These are phyloP conservation scores for Drosophila funebris DNA, from an alignment of 1,140 invertebrate species.

Conservation along the genomic window DNA sequence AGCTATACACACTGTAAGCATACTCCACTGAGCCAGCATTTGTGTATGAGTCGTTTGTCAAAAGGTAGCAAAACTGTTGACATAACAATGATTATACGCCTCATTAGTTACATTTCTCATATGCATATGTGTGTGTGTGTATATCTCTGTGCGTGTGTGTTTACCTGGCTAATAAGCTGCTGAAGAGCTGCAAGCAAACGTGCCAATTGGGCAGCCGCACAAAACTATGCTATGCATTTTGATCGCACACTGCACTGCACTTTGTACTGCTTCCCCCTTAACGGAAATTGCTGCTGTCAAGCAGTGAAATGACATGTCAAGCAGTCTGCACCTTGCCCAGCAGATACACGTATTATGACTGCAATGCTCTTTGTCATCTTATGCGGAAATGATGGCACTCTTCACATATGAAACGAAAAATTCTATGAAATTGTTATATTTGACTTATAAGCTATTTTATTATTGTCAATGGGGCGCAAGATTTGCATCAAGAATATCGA, in stretches of 20 bases:
- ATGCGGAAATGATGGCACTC: background rate
- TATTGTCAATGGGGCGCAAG: too few species aligned
- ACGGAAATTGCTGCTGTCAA: slow-evolving; percentile 7
- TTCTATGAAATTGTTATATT: too few species aligned
- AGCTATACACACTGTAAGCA: slow-evolving; percentile 33
- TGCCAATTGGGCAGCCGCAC: slow-evolving; percentile 13
- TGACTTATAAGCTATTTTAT: too few species aligned
- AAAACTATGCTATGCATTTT: slow-evolving; percentile 45
- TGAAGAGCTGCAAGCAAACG: slow-evolving; percentile 22
- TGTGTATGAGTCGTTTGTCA: slow-evolving; percentile 67
- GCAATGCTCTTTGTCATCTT: background rate
- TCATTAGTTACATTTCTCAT: slow-evolving; percentile 75
- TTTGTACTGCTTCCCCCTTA: background rate
- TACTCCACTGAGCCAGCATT: slow-evolving; percentile 8
- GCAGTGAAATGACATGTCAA: slow-evolving; percentile 6
- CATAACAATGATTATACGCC: slow-evolving; percentile 82
- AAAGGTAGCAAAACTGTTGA: slow-evolving; percentile 80
- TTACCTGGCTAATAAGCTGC: slow-evolving; percentile 40
- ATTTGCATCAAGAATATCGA: too few species aligned
- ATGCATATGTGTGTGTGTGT: slow-evolving; percentile 19
- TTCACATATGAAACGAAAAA: background rate
- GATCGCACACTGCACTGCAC: background rate
- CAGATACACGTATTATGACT: background rate
- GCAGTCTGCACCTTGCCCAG: background rate
- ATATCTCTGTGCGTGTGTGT: background rate